phyloP scores from a whole-genome alignment of 2,113 vertebrate genomes.

The Excalfactoria chinensis region DNA sequence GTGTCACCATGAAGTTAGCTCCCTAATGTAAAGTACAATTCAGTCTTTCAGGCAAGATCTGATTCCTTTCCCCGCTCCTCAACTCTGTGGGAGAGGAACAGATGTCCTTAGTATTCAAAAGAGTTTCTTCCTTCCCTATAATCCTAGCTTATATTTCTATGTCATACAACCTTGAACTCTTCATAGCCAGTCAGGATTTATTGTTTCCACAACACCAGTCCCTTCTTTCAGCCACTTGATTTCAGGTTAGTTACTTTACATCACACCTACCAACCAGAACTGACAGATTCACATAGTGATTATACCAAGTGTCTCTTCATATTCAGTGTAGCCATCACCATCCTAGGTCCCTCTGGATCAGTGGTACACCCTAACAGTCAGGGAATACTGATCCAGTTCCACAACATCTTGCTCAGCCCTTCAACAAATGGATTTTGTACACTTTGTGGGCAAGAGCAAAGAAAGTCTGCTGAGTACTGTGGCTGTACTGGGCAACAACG shows the following conservation, averaged over 20 bases:
- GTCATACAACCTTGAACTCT: background rate
- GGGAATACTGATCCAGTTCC: background rate
- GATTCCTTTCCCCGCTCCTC: background rate
- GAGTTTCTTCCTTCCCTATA: background rate
- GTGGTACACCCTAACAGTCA: background rate
- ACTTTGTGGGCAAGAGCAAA: background rate
- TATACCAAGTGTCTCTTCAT: background rate
- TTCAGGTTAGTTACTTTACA: background rate
- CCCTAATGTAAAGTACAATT: constrained; percentile 4
- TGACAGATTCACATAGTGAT: background rate
- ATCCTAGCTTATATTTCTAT: background rate
- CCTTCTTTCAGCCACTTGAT: background rate
- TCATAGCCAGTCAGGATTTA: background rate
- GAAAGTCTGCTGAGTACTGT: background rate
- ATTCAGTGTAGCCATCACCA: background rate
- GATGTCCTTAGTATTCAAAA: background rate
- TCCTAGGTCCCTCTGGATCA: background rate
- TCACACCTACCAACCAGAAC: background rate
- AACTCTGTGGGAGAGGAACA: background rate
- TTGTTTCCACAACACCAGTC: background rate
- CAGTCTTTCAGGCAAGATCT: background rate
- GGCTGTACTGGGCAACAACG: background rate
- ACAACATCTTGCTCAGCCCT: background rate
- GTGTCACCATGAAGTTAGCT: constrained; percentile 16
- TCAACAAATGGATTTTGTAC: background rate